phyloP scores from a whole-genome alignment of 2,113 vertebrate genomes.

The Hucho hucho region DNA sequence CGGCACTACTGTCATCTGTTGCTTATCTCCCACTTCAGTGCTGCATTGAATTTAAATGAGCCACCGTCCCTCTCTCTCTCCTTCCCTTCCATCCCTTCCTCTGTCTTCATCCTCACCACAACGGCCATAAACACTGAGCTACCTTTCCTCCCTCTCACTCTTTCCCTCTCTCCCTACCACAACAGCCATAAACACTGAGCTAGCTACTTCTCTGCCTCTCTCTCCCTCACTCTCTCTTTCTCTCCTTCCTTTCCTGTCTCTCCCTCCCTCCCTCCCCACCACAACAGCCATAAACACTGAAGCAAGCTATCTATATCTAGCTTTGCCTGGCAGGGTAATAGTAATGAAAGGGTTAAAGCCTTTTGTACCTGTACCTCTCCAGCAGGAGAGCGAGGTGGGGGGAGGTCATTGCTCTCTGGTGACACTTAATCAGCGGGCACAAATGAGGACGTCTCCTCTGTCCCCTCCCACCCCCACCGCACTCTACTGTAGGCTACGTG shows the following conservation, averaged over 20 bases:
- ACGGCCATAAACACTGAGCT: neutral
- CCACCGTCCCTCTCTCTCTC: neutral
- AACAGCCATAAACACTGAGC: neutral
- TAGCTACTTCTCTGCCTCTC: neutral
- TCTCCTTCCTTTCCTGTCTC: neutral
- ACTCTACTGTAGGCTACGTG: neutral
- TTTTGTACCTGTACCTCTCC: constrained; percentile 42
- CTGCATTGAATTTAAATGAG: constrained; percentile 1
- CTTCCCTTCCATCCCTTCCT: neutral
- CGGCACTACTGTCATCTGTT: neutral
- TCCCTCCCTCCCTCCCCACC: neutral
- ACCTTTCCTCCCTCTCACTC: neutral
- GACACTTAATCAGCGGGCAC: constrained; percentile 58
- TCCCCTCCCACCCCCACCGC: neutral
- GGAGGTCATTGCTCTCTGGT: constrained; percentile 48
- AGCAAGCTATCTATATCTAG: neutral
- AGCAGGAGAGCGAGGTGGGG: constrained; percentile 25
- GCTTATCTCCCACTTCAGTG: neutral
- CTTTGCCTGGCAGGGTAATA: constrained; percentile 36
- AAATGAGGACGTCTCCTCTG: constrained; percentile 53
- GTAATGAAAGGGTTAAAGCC: constrained; percentile 53
- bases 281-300: neutral
- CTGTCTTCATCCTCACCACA: neutral
- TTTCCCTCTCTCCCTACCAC: neutral
- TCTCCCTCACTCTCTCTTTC: constrained; percentile 32